Conservation (phyloP, 2,113 vertebrate species). For the Plotosus lineatus region DNA sequence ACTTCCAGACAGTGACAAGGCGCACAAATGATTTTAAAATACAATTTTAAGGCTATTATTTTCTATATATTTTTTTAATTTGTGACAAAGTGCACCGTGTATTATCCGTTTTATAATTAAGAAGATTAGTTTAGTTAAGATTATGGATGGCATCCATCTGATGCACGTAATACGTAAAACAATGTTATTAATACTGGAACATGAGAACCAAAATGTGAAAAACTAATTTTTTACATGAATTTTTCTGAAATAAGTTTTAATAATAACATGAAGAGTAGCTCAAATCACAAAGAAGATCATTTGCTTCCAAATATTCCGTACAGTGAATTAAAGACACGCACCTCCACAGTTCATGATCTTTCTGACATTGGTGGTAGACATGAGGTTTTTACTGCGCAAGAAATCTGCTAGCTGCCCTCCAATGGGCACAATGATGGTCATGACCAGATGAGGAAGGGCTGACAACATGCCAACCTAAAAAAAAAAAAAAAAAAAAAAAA, state of each 20-base stretch:
- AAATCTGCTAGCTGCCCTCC: conserved; percentile 96
- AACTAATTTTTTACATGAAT: too few species aligned
- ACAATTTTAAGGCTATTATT: background rate
- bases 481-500: background rate
- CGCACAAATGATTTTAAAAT: background rate
- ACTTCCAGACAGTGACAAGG: background rate
- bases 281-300: background rate
- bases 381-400: conserved; percentile 89
- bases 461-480: conserved; percentile 92
- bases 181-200: background rate
- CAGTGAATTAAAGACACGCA: conserved; percentile 64
- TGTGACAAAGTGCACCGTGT: background rate
- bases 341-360: conserved; percentile 99
- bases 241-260: background rate
- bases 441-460: conserved; percentile 94
- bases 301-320: background rate
- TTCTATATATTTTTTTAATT: background rate
- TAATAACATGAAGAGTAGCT: background rate
- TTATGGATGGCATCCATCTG: background rate
- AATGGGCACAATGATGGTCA: conserved; percentile 98
- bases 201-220: background rate
- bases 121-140: background rate
- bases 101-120: background rate
- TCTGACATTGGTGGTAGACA: conserved; percentile 93
- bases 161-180: background rate